Base-by-base conservation (phyloP, 2,888 invertebrate genomes). In the Machimus rusticus region DNA sequence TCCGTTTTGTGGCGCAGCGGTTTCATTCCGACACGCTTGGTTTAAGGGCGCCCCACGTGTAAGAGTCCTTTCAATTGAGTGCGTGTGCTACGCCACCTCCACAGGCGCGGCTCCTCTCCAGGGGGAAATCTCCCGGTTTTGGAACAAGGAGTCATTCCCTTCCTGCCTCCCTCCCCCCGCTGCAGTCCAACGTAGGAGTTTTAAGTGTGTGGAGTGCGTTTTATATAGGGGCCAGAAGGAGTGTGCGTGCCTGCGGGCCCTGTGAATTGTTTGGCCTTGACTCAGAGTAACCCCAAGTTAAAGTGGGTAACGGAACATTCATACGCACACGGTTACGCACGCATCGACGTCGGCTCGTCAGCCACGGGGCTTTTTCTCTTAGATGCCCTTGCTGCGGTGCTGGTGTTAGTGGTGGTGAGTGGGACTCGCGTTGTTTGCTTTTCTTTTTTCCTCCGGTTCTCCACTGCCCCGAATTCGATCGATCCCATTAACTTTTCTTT, bases 201-300 rank as follows among this genome's bases (percentile, higher is more conserved):
- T 23, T 9, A 19, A 12, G 28, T 23, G 66, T 66, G 23, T 19
- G 12, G 12, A 43, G 14, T 78, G 78, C 78, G 78, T 76, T 76
- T 43, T 43, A 78, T 78, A 78, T 16, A 46, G 4, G 39, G 5
- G 28, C 23, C 19, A 12, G 46, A 43, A 43, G 2, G 12, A 28
- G 55, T 77, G 51, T 77, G 55, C 37, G 77, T 46, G 3, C 14
- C 14, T 86, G 43, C 23, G 57, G 74, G 77, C 31, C 34, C 76
- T 87, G 87, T 88, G 88, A 88, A 88, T 86, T 57, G 34, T 46
- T 87, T 88, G 89, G 88, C 89, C 89, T 89, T 89, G 89, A 89
- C 89, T 88, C 78, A 81, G 37, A 89, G 79, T 89, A 89, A 89
- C 89, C 89, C 88, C 87, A 74, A 55, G 28, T 46, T 74, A 74